Evolutionary conservation across 2,113 vertebrate species (phyloP), one percentile per base, ranked within the genome.

Genomic region (Centropus unirufus): DNA sequence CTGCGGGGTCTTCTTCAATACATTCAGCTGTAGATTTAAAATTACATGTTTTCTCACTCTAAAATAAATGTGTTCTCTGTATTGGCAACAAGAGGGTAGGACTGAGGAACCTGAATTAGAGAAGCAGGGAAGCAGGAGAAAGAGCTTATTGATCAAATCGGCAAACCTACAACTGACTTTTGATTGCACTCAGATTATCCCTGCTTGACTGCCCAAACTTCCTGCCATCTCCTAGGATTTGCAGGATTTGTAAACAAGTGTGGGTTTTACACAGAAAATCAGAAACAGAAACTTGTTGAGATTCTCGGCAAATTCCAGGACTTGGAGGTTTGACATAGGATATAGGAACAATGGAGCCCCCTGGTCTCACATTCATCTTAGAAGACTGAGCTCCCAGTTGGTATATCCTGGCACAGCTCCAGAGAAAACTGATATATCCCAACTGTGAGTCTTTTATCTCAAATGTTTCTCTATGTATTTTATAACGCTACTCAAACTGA

Each of bases 311-410:
- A 19, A 49, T 66, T 69, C 68, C 36, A 30, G n/a, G 36, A 6
- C 29, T 69, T 17, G 3, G 62, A 11, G 29, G 20, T 59, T 14
- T 34, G 44, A 51, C 23, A 29, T 6, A 9, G n/a, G 30, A 11
- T 14, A 11, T 5, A 11, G 27, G 30, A 36, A 8, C 1, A 19
- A 36, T 0, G 4, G 44, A 92, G 54, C 16, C 39, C 16, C 39
- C 47, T 1, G 0, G 4, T 39, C 49, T 55, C 21, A 7, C 0
- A 0, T 22, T 49, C 23, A 1, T 61, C 26, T 40, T 23, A 7
- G 2, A 8, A 24, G 80, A 51, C 34, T 0, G 3, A 40, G 22
- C 19, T 77, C 22, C 27, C 51, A 40, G 34, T 42, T 58, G 77
- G 8, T 11, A 39, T n/a, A 19, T 68, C 24, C 39, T 80, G 68